Percentiles rank a stretch among this genome's conserved stretches.
Conservation (phyloP, 2,113 vertebrate species). For the Saguinus imperator region DNA sequence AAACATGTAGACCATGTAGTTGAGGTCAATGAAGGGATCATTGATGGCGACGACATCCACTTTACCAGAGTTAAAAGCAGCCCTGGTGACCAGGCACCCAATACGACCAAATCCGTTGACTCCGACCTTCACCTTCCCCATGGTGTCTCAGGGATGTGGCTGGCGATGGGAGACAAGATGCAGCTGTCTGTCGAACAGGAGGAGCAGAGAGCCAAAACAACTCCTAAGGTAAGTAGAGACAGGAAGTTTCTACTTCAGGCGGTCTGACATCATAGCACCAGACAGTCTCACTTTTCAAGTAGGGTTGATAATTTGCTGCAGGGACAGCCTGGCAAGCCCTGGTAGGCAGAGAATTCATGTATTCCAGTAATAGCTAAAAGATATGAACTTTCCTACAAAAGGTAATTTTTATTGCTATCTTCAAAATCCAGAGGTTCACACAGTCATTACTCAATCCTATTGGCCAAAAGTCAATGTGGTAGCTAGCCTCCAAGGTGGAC, state of each 20-base stretch:
- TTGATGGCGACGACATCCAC: no score
- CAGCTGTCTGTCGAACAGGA: no score
- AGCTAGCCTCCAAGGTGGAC: neutral
- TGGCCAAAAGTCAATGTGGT: neutral
- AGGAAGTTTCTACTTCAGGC: neutral
- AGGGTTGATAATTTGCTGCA: neutral
- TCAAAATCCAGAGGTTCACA: slow-evolving; percentile 9
- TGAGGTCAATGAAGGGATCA: no score
- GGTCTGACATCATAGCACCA: neutral
- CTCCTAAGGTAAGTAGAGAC: neutral
- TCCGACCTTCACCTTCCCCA: no score
- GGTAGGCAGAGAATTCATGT: neutral
- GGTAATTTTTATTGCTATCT: slow-evolving; percentile 1
- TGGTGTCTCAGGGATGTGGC: no score
- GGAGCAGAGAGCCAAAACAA: neutral
- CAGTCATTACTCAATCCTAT: neutral
- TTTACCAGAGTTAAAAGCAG: no score
- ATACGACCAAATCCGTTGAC: no score
- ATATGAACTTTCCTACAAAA: neutral
- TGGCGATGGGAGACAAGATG: no score
- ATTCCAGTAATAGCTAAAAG: neutral
- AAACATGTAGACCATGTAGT: no score
- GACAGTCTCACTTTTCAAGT: neutral
- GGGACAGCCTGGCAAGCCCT: neutral
- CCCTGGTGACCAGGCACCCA: no score